phyloP scores from a whole-genome alignment of 2,113 vertebrate genomes.

The Jaculus jaculus region DNA sequence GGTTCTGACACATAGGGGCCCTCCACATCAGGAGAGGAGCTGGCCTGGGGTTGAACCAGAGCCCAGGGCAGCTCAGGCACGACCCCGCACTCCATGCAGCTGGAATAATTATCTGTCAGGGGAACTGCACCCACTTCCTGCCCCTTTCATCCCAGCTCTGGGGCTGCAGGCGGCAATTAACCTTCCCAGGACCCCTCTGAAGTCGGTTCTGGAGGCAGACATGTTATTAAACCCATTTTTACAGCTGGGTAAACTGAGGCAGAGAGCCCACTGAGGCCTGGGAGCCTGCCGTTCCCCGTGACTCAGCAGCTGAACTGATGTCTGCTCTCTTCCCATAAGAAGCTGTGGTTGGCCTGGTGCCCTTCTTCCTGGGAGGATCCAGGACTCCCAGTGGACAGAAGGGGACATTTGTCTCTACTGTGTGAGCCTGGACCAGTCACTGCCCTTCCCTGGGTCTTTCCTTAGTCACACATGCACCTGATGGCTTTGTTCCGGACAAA shows the following conservation, averaged over 20 bases:
- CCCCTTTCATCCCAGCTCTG: conserved; percentile 66
- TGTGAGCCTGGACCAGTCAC: not conserved
- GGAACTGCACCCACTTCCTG: conserved; percentile 54
- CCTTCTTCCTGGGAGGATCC: not conserved
- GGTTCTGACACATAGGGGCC: not conserved
- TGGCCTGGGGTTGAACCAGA: conserved; percentile 20
- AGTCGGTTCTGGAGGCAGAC: conserved; percentile 69
- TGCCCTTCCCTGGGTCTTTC: not conserved
- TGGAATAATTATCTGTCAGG: conserved; percentile 43
- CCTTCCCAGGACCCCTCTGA: conserved; percentile 65
- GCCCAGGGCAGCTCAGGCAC: not conserved
- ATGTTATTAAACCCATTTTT: conserved; percentile 72
- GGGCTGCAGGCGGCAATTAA: conserved; percentile 71
- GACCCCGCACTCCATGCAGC: not conserved
- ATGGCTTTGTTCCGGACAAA: not conserved
- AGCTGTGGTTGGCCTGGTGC: not conserved
- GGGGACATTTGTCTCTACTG: not conserved
- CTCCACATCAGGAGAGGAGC: not conserved
- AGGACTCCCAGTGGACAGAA: not conserved
- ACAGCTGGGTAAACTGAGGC: conserved; percentile 76
- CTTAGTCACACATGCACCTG: not conserved
- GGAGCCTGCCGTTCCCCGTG: conserved; percentile 32
- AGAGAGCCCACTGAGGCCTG: conserved; percentile 46
- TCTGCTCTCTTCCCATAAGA: conserved; percentile 15
- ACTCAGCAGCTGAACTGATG: conserved; percentile 54